Evolutionary conservation across 2,888 invertebrate genomes (phyloP), one percentile per base, ranked within the genome.

Genomic region (Dicroscelio sp.): DNA sequence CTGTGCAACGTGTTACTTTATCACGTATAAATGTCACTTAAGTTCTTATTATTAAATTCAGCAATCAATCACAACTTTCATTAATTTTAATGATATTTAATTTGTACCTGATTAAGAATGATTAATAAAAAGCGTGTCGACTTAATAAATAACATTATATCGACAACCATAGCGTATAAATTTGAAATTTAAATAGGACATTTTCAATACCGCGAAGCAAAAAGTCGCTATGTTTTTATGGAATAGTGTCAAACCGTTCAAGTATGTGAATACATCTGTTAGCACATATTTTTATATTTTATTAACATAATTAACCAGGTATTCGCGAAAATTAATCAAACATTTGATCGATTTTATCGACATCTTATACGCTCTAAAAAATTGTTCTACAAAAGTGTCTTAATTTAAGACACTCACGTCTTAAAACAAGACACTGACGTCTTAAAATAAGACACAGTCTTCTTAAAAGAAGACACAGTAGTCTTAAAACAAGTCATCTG

Each of bases 21-120:
- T 82, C 75, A 76, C 55, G 55, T 63, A 55, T 73, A 67, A 87
- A 87, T 69, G 82, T 87, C 87, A 82, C 58, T 86, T 79, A 80
- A 86, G 23, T 63, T 48, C 30, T 52, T 73, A 86, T 80, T 65
- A 86, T 80, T 73, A 82, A 69, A 88, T 83, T 78, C 60, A 75
- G 60, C 83, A 60, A 78, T 82, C 83, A 69, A 83, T 88, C 67
- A 69, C 52, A 17, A 67, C 33, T 88, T 82, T 75, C 82, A 76
- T 88, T 78, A 71, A 76, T 63, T 78, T 83, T 79, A 84, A 79
- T 78, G 79, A 69, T 79, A 84, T 88, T 88, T 83, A 88, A 83
- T 83, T 88, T 88, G 88, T 88, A 83, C 35, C 69, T 83, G 71
- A 88, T 82, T 88, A 88, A 82, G 69, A 67, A 69, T 60, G 82